These are phyloP conservation scores for Cinclus mexicanus DNA, from an alignment of 2,113 vertebrate genomes.

Conservation along the genomic window DNA sequence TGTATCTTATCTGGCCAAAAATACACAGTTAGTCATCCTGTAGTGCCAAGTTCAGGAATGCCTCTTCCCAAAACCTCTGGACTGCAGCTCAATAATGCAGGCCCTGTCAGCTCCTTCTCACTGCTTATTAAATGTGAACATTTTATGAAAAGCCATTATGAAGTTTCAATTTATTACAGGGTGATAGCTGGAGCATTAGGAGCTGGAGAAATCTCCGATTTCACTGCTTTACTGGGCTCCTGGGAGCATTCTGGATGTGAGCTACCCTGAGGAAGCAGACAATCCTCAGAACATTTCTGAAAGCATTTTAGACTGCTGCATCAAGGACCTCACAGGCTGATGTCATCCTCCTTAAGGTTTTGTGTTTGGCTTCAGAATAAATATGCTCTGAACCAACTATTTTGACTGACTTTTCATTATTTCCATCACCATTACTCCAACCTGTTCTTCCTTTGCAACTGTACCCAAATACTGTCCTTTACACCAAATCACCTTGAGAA, in stretches of 20 bases:
- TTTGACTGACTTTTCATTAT: background rate
- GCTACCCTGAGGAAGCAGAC: background rate
- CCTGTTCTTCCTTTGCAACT: background rate
- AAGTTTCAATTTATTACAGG: background rate
- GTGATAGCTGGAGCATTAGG: background rate
- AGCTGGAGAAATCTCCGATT: background rate
- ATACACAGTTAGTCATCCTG: accelerated
- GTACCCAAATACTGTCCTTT: background rate
- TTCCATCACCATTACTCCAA: background rate
- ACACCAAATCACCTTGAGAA: background rate
- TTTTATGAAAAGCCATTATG: background rate
- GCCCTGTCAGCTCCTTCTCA: background rate
- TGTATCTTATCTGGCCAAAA: background rate
- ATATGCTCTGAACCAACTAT: background rate
- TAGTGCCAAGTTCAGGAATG: background rate
- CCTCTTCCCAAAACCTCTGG: background rate
- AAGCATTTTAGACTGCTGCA: background rate
- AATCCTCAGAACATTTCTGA: background rate
- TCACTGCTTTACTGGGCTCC: background rate
- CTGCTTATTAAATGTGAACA: background rate
- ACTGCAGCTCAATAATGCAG: background rate
- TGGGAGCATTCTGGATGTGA: background rate
- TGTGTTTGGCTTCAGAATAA: background rate
- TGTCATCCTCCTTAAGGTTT: background rate
- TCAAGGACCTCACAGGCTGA: background rate